Base-by-base conservation (phyloP, 30 jellyfish, hydroid and myxozoan species). In the Turritopsis rubra region DNA sequence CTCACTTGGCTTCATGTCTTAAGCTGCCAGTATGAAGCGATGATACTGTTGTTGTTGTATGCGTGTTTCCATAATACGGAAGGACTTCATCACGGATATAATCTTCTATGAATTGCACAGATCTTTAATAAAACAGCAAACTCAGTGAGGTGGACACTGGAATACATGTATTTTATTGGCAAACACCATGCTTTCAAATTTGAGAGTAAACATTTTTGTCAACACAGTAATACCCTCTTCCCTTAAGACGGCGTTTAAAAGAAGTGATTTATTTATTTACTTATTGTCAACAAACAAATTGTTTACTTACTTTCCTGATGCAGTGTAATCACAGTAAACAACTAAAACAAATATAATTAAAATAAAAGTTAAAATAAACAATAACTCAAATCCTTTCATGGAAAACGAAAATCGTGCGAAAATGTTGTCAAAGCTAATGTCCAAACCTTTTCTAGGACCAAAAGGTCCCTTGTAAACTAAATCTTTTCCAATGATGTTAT, bases 61-160 rank as follows among this genome's bases (percentile, higher is more conserved):
- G 97, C 9, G 97, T 90, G 71, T 90, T 90, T 28, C 97, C 97
- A 77, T 90, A 90, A 86, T 81, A 90, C 1, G 97, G 97, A 20
- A 90, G 92, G 17, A 90, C 97, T 52, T 90, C 95, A 76, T 90
- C 95, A 53, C 80, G 95, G 19, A 90, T 90, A 75, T 83, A 90
- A 60, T 90, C 95, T 66, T 90, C 97, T 22, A 90, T 86, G 72
- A 90, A 90, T 21, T 82, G 68, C 21, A 90, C 80, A 23, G 97
- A 65, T 53, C 97, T 85, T 68, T 9, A 68, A 27, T 68, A 27
- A 41, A 41, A 41, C 60, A 41, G 60, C 60, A 13, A 41, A 41
- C 60, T 3, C 60, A 41, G n/a, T n/a, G n/a, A n/a, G n/a, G n/a
- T n/a, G n/a, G n/a, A n/a, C n/a, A n/a, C n/a, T n/a, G n/a, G n/a